phyloP scores from a whole-genome alignment of 2,888 invertebrate genomes.

The Diadegma fenestrale region DNA sequence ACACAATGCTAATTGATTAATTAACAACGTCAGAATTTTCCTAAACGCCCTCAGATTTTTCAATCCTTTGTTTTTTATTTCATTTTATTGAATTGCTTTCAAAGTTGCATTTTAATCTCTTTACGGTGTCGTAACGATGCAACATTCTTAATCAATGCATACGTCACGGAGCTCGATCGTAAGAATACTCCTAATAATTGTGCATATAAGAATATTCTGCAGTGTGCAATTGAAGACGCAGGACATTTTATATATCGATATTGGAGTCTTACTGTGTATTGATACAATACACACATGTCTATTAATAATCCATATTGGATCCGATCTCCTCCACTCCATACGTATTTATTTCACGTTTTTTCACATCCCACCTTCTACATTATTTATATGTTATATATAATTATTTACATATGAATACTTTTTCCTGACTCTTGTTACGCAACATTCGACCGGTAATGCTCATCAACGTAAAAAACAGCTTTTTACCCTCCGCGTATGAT shows the following conservation, averaged over 20 bases:
- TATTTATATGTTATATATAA: conserved; percentile 42
- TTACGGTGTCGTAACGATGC: too few species aligned
- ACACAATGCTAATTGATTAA: too few species aligned
- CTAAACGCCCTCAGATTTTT: too few species aligned
- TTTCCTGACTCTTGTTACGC: conserved; percentile 13
- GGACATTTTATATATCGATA: background rate
- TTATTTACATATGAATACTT: too few species aligned
- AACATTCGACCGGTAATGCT: conserved; percentile 15
- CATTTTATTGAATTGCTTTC: too few species aligned
- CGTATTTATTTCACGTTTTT: background rate
- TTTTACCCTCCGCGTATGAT: background rate
- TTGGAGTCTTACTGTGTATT: background rate
- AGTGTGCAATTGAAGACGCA: background rate
- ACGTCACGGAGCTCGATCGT: background rate
- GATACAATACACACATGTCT: background rate
- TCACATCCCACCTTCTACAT: conserved; percentile 7
- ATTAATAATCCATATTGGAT: background rate
- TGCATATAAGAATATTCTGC: background rate
- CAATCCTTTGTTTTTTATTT: too few species aligned
- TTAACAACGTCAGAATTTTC: too few species aligned
- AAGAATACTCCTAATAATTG: background rate
- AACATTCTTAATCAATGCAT: background rate
- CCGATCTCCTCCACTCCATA: background rate
- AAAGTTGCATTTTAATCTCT: too few species aligned
- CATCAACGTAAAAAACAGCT: background rate